Evolutionary conservation across 2,113 vertebrate genomes (phyloP), one percentile per base, ranked within the genome.

Genomic region (Lasiurus borealis): DNA sequence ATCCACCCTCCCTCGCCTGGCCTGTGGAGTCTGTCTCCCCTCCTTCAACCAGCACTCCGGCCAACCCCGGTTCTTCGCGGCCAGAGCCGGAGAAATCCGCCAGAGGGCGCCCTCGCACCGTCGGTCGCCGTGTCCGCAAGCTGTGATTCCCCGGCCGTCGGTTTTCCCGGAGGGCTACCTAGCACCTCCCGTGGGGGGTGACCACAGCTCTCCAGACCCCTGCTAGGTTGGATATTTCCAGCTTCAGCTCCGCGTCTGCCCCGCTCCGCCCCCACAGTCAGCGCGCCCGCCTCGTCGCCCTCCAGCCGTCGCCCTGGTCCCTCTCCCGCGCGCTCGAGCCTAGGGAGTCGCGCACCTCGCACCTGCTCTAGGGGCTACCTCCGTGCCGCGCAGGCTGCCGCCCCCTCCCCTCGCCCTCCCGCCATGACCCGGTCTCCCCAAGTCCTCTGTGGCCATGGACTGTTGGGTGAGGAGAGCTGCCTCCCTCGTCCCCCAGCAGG

Each of bases 371-470:
- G 11, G 46, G 29, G 62, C 19, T 5, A 66, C 62, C 36, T 18
- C 11, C 5, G 34, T 2, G 2, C 54, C 40, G 54, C 3, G 3
- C 54, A 64, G 31, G 27, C 18, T 8, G 1, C 59, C 36, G n/a
- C 18, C 2, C 1, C 1, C 59, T 5, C 54, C 23, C 62, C 23
- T 2, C 18, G 18, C 10, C 27, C 34, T 12, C 71, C 25, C 10
- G 0, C 12, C 19, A 21, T 1, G 10, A 21, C 0, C 9, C 6
- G 3, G 4, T 8, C 21, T 40, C 36, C 68, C 18, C 2, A 34
- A 29, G 16, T 75, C 0, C 50, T 52, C 5, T 40, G 69, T 13
- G 73, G 31, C n/a, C 8, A 7, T 29, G 0, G 81, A 16, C 36
- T 40, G 34, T 29, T 40, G 2, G 2, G 31, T 2, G n/a, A 6